Evolutionary conservation across 2,888 invertebrate species (phyloP), one percentile per base, ranked within the genome.

Genomic region (Drosophila pegasa): DNA sequence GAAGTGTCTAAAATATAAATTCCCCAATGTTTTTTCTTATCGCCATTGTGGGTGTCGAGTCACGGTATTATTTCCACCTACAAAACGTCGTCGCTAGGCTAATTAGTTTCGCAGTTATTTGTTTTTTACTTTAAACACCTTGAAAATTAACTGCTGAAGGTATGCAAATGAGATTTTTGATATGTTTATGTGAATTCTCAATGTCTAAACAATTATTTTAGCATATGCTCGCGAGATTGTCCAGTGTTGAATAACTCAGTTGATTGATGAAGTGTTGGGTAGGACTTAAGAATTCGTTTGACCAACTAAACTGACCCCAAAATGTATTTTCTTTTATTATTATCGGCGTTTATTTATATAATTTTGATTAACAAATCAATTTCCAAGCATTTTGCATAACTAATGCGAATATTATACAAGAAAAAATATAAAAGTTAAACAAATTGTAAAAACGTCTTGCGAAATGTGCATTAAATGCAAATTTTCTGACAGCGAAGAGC

Each of bases 391-490:
- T 78, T 72, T 76, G 66, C 71, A 72, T 78, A 69, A 74, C 59
- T 16, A 5, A 45, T 45, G 27, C 25, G 48, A 38, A 33, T 47
- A 57, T 78, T 65, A 64, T 55, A n/a, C 31, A 43, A 33, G 16
- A 41, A 31, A 31, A 31, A 16, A 20, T 20, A 31, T 48, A 47
- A 64, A 63, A 45, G 31, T 18, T n/a, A 5, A n/a, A 25, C 22
- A 5, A 40, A 25, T 33, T 38, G 40, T 27, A 33, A 50, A 29
- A 66, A 71, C 60, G 64, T 59, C 64, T 57, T 48, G 43, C 35
- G 48, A 73, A 68, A 79, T 82, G 76, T 60, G 78, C 71, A 62
- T 66, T 68, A 69, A 37, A 78, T 67, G 55, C 65, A 66, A 72
- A 73, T 71, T 8, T 50, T 51, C 18, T 22, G 12, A 27, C 40